Base-by-base conservation (phyloP, 2,797 vertebrate genomes). In the Dallia pectoralis region DNA sequence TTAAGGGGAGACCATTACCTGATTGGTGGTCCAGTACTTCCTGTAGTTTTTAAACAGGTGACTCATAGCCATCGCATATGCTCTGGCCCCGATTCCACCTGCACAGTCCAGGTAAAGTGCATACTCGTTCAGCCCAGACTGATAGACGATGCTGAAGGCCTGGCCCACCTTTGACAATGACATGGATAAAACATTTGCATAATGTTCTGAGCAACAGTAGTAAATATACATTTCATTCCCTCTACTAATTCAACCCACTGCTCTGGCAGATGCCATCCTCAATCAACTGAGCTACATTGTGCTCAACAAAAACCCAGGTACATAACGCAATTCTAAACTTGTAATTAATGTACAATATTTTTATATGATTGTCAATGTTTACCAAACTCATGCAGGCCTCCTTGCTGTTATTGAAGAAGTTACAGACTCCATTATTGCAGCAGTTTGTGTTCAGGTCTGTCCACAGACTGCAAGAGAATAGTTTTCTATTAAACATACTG, bases 31-130 rank as follows among this genome's bases (percentile, higher is more conserved):
- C 61, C 53, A 72, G 19, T 67, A 18, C 44, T 80, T 87, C 75
- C 84, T 85, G 82, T 82, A 84, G 72, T 80, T 87, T 75, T 33
- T 90, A 69, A 93, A 94, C 74, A 93, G 81, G 70, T 89, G 89
- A 53, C 29, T 84, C 89, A 93, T 93, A 73, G 82, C 74, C 76
- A 48, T 84, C 74, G 89, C 76, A 8, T 91, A 93, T 67, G 80
- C 79, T 76, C 18, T 77, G 48, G 44, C 79, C 11, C 19, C 18
- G 18, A 81, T 25, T 0, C 74, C 79, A 18, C 92, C 91, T 64
- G 82, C 91, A 74, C 93, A 94, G 40, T 93, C 87, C 87, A 93
- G 71, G 82, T 94, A 94, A 36, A 94, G 91, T 0, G 91, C 85
- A 16, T 93, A 94, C 69, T 75, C 81, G 68, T 94, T 94, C 0